Conservation (phyloP, 2,113 vertebrate species). For the Trichomycterus rosablanca region DNA sequence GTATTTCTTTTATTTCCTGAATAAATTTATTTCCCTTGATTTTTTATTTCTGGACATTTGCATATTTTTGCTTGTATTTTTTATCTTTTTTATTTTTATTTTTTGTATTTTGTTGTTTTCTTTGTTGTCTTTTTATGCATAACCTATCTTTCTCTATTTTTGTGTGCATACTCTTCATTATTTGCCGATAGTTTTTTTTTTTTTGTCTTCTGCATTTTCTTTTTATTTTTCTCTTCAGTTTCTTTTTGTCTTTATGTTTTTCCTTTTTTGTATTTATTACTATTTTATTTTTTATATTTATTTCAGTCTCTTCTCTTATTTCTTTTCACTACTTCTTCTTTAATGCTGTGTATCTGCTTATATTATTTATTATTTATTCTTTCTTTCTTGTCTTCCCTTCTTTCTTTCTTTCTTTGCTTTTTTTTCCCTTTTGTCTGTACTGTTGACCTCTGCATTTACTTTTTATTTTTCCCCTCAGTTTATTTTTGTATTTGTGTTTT, state of each 20-base stretch:
- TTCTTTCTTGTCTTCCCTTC: background rate
- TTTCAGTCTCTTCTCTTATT: background rate
- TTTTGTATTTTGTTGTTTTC: too few relatives aligned
- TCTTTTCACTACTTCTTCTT: background rate
- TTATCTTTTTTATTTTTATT: too few relatives aligned
- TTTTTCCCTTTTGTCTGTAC: slow-evolving; percentile 23
- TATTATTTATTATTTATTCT: too few relatives aligned
- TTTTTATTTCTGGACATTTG: too few relatives aligned
- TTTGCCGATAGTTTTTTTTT: background rate
- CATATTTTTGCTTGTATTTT: too few relatives aligned
- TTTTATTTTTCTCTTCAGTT: background rate
- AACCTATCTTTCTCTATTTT: too few relatives aligned
- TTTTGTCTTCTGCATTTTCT: background rate
- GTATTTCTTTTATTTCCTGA: too few relatives aligned
- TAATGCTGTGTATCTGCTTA: too few relatives aligned
- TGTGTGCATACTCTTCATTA: too few relatives aligned
- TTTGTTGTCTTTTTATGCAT: too few relatives aligned
- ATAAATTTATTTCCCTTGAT: too few relatives aligned
- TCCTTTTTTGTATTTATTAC: background rate
- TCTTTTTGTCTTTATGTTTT: background rate
- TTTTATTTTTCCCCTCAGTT: background rate
- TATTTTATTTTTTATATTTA: background rate
- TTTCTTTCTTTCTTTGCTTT: slow-evolving; percentile 3
- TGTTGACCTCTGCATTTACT: slow-evolving; percentile 46
- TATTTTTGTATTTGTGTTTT: too few relatives aligned